Evolutionary conservation across 2,888 invertebrate species (phyloP), one percentile per base, ranked within the genome.

Genomic region (Stegophylla sp.): DNA sequence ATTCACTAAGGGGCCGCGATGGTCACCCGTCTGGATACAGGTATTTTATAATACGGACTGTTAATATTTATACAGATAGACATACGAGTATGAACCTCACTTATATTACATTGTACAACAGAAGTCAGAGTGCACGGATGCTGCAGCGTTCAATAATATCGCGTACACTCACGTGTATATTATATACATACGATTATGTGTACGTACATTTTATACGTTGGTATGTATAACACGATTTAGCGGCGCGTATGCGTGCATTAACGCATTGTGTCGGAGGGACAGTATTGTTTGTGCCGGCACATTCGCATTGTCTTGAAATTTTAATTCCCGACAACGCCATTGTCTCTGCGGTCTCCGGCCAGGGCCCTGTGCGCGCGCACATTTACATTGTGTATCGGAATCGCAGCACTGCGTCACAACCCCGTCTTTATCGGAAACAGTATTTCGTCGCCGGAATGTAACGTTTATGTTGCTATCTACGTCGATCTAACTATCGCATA

Each of bases 301-400:
- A 17, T 45, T 73, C 61, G 77, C 77, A 67, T 77, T 77, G 77
- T 77, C 67, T 77, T 45, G 53, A 56, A 59, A 45, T 77, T 67
- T 67, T 77, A 67, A 67, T 76, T 77, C 53, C 26, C 34, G 34
- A 12, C 13, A 26, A 73, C 59, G 23, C 72, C 72, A 73, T 73
- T 73, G 72, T 73, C 59, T 73, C 23, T n/a, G n/a, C 10, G 69
- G 15, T 15, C 59, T 13, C n/a, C 34, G 7, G 34, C 4, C 15
- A 61, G 26, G 61, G 28, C 56, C 56, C 20, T 9, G 17, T 4
- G 20, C 64, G 41, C 34, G 41, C 56, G 3, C 23, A 10, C 23
- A 23, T 34, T 34, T 34, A 34, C 10, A 56, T 56, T 71, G 53
- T 71, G 53, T 71, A 71, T 56, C 20, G 34, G 71, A 41, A 41